Conservation (phyloP, 2,888 invertebrate genomes). For the Cheilosia vulpina region DNA sequence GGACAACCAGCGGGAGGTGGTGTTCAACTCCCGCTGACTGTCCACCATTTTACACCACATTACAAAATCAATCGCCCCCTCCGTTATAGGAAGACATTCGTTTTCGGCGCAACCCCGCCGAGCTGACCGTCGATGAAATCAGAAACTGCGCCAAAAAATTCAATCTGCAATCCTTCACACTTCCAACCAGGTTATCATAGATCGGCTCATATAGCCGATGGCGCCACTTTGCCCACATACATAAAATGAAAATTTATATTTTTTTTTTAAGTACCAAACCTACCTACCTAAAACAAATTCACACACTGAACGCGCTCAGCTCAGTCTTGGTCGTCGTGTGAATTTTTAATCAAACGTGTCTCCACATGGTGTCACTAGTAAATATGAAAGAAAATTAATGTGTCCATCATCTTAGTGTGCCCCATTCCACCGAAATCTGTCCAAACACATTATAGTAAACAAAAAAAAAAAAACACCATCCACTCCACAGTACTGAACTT, state of each 20-base stretch:
- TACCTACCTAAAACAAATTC: slow-evolving; percentile 37
- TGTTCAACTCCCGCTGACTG: no score
- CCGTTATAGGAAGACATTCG: no score
- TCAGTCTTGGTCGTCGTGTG: slow-evolving; percentile 27
- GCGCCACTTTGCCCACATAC: slow-evolving; percentile 24
- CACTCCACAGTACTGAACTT: slow-evolving; percentile 32
- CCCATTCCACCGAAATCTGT: slow-evolving; percentile 17
- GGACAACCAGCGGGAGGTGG: no score
- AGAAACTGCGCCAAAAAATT: background rate
- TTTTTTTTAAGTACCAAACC: background rate
- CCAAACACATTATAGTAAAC: slow-evolving; percentile 52
- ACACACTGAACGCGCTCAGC: slow-evolving; percentile 35
- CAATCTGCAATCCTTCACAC: background rate
- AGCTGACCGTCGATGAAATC: background rate
- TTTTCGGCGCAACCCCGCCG: background rate
- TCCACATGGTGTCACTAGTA: slow-evolving; percentile 8
- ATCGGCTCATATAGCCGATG: background rate
- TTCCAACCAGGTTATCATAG: background rate
- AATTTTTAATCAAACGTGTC: slow-evolving; percentile 52
- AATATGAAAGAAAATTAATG: slow-evolving; percentile 17
- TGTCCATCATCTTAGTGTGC: slow-evolving; percentile 42
- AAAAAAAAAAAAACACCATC: slow-evolving; percentile 16
- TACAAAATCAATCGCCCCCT: no score
- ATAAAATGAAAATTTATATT: slow-evolving; percentile 1
- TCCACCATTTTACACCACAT: no score